Evolutionary conservation across 64 coral and sea anemone genomes (phyloP).

Genomic region (Pachyseris speciosa): DNA sequence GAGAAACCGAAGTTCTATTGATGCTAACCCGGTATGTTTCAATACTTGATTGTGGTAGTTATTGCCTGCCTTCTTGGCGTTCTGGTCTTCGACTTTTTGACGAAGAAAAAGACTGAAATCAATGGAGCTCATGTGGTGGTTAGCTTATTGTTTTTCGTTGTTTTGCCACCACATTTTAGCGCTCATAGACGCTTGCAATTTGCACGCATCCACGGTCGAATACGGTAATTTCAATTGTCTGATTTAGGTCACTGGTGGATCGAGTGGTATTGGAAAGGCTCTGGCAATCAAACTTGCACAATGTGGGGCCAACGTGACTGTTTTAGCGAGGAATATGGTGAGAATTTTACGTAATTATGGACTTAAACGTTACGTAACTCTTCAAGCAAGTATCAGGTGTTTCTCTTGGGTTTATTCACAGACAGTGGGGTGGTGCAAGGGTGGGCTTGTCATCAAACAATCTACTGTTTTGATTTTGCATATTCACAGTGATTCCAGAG

Average conservation of each 20-base stretch:
- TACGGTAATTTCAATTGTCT: no score
- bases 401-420: no score
- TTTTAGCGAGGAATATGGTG: slow-evolving; percentile 94
- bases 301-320: slow-evolving; percentile 80
- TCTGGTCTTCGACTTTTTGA: not conserved
- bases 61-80: not conserved
- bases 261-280: slow-evolving; percentile 92
- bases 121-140: slow-evolving; percentile 37
- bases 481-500: no score
- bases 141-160: not conserved
- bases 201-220: no score
- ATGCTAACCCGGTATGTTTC: not conserved
- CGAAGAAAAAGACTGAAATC: slow-evolving; percentile 4
- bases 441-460: no score
- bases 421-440: no score
- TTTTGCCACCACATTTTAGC: not conserved
- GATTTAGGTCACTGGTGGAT: slow-evolving; percentile 92
- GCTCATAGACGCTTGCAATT: no score
- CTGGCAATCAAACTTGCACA: slow-evolving; percentile 78
- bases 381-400: not conserved
- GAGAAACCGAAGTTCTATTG: not conserved
- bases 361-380: not conserved
- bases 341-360: not conserved
- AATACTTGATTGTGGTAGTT: not conserved
- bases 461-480: no score